Percentiles rank a stretch among this genome's conserved stretches.
Conservation (phyloP, 2,888 invertebrate species). For the Lasioglossum leucozonium region DNA sequence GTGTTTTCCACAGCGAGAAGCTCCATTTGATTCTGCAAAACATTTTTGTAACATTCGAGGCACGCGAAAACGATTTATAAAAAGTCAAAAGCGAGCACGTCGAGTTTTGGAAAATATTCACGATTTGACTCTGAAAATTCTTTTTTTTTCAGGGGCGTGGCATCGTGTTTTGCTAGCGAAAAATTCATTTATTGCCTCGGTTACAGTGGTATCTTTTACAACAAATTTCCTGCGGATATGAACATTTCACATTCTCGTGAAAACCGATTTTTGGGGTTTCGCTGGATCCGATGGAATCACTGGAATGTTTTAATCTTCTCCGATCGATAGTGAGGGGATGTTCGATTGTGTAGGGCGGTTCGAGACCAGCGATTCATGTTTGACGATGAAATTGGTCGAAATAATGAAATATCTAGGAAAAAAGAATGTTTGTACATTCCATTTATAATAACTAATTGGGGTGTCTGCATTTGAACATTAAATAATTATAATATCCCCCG, state of each 20-base stretch:
- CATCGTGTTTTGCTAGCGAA: neutral
- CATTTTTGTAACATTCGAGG: neutral
- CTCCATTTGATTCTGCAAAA: neutral
- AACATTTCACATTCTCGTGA: neutral
- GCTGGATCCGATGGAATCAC: neutral
- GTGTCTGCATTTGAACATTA: neutral
- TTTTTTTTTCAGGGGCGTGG: no score
- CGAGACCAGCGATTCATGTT: neutral
- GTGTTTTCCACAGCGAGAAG: neutral
- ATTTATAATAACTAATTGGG: neutral
- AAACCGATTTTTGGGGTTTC: neutral
- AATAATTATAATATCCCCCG: neutral
- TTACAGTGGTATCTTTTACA: no score
- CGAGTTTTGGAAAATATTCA: no score
- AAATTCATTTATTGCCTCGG: neutral
- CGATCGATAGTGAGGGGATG: neutral
- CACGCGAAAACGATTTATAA: neutral
- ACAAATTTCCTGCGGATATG: neutral
- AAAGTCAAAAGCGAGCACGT: neutral
- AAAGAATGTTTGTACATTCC: neutral
- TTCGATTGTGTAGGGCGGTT: neutral
- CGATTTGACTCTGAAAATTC: no score
- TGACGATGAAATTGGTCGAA: neutral
- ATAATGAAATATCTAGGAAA: neutral
- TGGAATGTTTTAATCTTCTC: neutral